Percentiles rank a stretch among this genome's conserved stretches.
These are phyloP conservation scores for Coecobrya sp. DNA, from an alignment of 2,888 invertebrate genomes.

Conservation along the genomic window DNA sequence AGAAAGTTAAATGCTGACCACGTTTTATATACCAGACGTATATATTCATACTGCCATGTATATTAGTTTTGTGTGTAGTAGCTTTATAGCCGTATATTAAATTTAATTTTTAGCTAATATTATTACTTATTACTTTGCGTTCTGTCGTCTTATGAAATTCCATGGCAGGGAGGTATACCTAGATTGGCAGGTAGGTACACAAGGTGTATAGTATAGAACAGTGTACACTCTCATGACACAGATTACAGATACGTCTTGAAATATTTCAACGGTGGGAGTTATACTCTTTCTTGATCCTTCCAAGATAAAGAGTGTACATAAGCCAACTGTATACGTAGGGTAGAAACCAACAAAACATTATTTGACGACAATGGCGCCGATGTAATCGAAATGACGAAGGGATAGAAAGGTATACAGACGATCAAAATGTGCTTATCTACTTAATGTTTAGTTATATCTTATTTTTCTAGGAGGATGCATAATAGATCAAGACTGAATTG, in stretches of 20 bases:
- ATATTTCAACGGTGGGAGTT: neutral
- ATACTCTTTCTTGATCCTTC: neutral
- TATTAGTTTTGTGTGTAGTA: too few relatives aligned
- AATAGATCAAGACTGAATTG: conserved; percentile 18
- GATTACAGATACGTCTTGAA: neutral
- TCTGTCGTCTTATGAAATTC: neutral
- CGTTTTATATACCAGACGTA: neutral
- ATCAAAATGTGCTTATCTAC: neutral
- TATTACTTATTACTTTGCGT: neutral
- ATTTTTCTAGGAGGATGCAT: conserved; percentile 29
- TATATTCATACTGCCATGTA: too few relatives aligned
- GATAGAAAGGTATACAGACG: neutral
- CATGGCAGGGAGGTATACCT: neutral
- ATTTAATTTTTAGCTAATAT: conserved; percentile 14
- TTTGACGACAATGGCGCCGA: conserved; percentile 26
- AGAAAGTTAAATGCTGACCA: neutral
- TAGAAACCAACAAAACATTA: neutral
- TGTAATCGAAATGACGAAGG: neutral
- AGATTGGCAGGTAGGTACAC: neutral
- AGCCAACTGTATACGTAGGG: neutral
- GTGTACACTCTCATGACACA: neutral
- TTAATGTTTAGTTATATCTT: neutral
- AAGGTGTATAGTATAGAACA: neutral
- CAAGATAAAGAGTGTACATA: neutral
- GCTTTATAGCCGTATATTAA: neutral